Conservation (phyloP, 1,140 invertebrate genomes). For the Trachymyrmex septentrionalis region DNA sequence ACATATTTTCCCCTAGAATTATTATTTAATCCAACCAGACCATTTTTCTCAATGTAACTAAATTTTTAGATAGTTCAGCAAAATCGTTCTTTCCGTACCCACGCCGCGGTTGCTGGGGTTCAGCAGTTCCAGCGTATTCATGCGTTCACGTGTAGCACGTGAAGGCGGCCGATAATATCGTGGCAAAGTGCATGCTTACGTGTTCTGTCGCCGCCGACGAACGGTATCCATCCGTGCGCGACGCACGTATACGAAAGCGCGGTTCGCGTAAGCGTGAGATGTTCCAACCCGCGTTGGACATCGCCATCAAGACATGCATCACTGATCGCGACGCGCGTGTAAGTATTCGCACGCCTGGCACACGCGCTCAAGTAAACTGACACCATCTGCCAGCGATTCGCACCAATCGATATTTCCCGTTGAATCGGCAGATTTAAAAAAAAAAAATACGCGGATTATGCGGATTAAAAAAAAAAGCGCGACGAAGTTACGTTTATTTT, state of each 20-base stretch:
- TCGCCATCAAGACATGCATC: conserved; percentile 49
- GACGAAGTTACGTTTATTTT: neutral
- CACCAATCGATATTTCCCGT: neutral
- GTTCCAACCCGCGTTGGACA: conserved; percentile 53
- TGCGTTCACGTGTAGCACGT: conserved; percentile 25
- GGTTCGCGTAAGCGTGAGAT: conserved; percentile 51
- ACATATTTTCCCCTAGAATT: too few species aligned
- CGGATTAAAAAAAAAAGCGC: neutral
- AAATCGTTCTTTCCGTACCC: too few species aligned
- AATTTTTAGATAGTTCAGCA: too few species aligned
- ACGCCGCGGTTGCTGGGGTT: too few species aligned
- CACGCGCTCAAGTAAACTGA: conserved; percentile 26
- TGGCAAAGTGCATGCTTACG: conserved; percentile 35
- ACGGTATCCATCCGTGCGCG: conserved; percentile 73
- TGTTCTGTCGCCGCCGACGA: conserved; percentile 67
- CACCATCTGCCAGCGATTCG: conserved; percentile 1
- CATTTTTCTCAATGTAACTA: too few species aligned
- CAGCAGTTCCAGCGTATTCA: neutral
- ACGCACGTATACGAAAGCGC: conserved; percentile 8
- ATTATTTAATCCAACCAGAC: too few species aligned
- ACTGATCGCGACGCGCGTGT: conserved; percentile 27
- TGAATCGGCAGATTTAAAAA: neutral
- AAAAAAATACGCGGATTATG: too few species aligned
- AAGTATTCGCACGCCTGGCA: conserved; percentile 39
- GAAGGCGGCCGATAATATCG: conserved; percentile 69